These are phyloP conservation scores for Leptinotarsa tumamoca DNA, from an alignment of 2,888 invertebrate genomes.

Conservation along the genomic window DNA sequence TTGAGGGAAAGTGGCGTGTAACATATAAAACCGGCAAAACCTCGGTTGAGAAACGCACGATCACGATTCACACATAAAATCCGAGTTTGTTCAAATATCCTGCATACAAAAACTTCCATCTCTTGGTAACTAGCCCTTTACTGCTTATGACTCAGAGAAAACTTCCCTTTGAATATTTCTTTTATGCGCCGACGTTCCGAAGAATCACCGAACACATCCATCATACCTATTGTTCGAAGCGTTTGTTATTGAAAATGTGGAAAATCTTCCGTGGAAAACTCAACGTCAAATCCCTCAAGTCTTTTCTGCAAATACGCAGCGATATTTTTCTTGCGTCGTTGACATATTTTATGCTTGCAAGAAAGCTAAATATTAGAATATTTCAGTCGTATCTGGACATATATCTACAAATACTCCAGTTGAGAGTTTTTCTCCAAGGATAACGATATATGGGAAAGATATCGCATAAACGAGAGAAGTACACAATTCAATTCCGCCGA, in stretches of 20 bases:
- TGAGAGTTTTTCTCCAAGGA: constrained; percentile 16
- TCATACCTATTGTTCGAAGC: constrained; percentile 34
- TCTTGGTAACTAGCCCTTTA: constrained; percentile 1
- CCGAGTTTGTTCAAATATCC: background rate
- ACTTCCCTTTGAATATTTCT: constrained; percentile 17
- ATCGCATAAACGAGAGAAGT: constrained; percentile 7
- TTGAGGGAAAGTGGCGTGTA: too few species aligned
- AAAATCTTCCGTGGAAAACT: constrained; percentile 33
- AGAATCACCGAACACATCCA: constrained; percentile 33
- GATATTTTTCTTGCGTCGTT: constrained; percentile 31
- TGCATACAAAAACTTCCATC: background rate
- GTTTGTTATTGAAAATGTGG: constrained; percentile 37
- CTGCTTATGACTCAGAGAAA: background rate
- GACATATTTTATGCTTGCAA: constrained; percentile 34
- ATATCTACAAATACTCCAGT: constrained; percentile 5
- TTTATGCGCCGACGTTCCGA: constrained; percentile 17
- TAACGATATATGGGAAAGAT: constrained; percentile 14
- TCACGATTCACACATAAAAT: background rate
- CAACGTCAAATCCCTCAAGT: constrained; percentile 38
- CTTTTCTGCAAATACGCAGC: constrained; percentile 36
- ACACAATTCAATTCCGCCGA: background rate
- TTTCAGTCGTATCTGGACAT: constrained; percentile 19
- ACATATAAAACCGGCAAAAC: too few species aligned
- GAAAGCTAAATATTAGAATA: constrained; percentile 30
- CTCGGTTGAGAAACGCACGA: background rate